Evolutionary conservation across 2,888 invertebrate genomes (phyloP).

Genomic region (Shargacucullia verbasci): DNA sequence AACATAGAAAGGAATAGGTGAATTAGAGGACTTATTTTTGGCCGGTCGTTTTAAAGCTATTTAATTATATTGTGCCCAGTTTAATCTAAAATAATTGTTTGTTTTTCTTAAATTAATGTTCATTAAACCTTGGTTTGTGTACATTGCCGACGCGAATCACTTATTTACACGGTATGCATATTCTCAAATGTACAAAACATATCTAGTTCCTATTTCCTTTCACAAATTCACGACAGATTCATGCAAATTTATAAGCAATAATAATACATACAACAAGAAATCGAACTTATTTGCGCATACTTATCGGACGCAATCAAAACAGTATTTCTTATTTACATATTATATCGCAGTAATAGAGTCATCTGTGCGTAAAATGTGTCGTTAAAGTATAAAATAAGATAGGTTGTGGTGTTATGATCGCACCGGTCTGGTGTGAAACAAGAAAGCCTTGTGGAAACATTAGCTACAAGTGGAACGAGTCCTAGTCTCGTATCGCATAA

Average conservation of each 20-base stretch:
- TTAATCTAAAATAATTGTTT: too few relatives aligned
- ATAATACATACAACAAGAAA: constrained; percentile 13
- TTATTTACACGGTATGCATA: too few relatives aligned
- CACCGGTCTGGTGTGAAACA: constrained; percentile 68
- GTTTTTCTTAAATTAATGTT: too few relatives aligned
- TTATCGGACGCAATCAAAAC: constrained; percentile 50
- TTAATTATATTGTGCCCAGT: too few relatives aligned
- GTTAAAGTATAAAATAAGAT: constrained; percentile 62
- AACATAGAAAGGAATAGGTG: too few relatives aligned
- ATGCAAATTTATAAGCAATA: constrained; percentile 14
- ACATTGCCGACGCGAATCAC: too few relatives aligned
- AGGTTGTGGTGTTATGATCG: constrained; percentile 59
- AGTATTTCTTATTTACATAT: constrained; percentile 43
- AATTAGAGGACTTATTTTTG: too few relatives aligned
- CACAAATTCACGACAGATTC: not conserved
- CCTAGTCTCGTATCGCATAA: constrained; percentile 74
- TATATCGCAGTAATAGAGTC: constrained; percentile 56
- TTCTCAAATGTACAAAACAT: too few relatives aligned
- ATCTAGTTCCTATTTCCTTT: too few relatives aligned
- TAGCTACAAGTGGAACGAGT: constrained; percentile 78
- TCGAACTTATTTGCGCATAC: constrained; percentile 17
- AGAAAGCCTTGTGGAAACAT: constrained; percentile 81
- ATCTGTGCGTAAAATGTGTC: constrained; percentile 57
- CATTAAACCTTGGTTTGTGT: too few relatives aligned
- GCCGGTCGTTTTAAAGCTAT: too few relatives aligned